Percentiles rank a stretch among this genome's conserved stretches.
phyloP scores from a whole-genome alignment of 2,888 invertebrate species.

The Anarsia innoxiella region DNA sequence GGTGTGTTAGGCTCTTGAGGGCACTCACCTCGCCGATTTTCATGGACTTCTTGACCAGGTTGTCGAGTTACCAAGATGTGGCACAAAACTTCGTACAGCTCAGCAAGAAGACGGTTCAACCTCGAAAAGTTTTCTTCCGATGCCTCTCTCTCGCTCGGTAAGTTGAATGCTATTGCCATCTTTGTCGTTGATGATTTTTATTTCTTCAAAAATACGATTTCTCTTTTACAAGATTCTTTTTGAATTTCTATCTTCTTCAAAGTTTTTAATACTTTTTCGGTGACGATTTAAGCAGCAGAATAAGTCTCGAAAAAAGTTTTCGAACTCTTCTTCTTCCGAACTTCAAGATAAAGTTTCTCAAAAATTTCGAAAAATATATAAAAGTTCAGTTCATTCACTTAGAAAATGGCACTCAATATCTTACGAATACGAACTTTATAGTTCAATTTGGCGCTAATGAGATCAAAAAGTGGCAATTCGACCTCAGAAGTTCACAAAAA shows the following conservation, averaged over 20 bases:
- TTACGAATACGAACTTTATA: slow-evolving; percentile 30
- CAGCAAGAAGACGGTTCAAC: slow-evolving; percentile 72
- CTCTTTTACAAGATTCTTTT: background rate
- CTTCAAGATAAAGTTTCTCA: no score
- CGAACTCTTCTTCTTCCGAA: no score
- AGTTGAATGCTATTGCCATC: slow-evolving; percentile 76
- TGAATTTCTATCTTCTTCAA: background rate
- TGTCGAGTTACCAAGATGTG: slow-evolving; percentile 72
- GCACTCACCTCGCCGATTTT: slow-evolving; percentile 71
- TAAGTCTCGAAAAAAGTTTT: no score
- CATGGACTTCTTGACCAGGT: slow-evolving; percentile 65
- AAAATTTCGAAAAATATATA: slow-evolving; percentile 5
- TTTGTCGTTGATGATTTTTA: slow-evolving; percentile 41
- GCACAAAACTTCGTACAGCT: slow-evolving; percentile 73
- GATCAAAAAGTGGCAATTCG: slow-evolving; percentile 37
- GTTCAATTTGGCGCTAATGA: slow-evolving; percentile 48
- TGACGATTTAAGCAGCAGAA: no score
- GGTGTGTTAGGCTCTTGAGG: slow-evolving; percentile 67
- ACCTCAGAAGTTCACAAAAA: slow-evolving; percentile 54
- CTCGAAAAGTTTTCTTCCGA: slow-evolving; percentile 74
- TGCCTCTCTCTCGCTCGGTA: slow-evolving; percentile 73
- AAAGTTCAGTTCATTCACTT: slow-evolving; percentile 18
- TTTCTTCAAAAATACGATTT: background rate
- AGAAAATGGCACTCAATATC: slow-evolving; percentile 33
- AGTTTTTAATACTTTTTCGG: no score